phyloP scores from a whole-genome alignment of 2,113 vertebrate species.

The Panthera leo region DNA sequence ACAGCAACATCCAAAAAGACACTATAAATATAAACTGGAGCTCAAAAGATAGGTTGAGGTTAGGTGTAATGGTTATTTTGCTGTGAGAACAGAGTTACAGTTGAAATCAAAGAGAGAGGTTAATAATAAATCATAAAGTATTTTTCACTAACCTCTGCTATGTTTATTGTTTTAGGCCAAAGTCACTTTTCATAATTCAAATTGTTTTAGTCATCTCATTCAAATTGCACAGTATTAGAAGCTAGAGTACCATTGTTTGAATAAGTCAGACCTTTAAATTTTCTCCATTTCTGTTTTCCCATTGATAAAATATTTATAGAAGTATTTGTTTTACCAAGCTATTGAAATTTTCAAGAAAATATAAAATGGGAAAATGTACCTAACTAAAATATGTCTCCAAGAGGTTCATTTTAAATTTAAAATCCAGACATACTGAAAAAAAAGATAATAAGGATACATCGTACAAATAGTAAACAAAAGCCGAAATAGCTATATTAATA shows the following conservation, averaged over 20 bases:
- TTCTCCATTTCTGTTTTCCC: background rate
- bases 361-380: background rate
- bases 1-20: background rate
- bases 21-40: background rate
- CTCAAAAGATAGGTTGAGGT: background rate
- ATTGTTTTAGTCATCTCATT: background rate
- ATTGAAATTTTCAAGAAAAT: background rate
- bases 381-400: background rate
- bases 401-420: constrained; percentile 3
- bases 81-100: background rate
- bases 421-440: background rate
- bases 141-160: background rate
- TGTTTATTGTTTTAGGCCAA: background rate
- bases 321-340: background rate
- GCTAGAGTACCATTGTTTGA: background rate
- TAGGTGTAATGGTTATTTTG: background rate
- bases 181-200: background rate
- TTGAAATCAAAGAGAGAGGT: background rate
- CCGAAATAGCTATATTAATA: background rate
- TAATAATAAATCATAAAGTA: background rate
- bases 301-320: background rate
- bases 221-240: background rate
- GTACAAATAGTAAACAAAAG: background rate
- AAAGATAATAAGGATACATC: background rate
- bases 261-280: background rate